phyloP scores from a whole-genome alignment of 2,113 vertebrate genomes.

The Eira barbara region DNA sequence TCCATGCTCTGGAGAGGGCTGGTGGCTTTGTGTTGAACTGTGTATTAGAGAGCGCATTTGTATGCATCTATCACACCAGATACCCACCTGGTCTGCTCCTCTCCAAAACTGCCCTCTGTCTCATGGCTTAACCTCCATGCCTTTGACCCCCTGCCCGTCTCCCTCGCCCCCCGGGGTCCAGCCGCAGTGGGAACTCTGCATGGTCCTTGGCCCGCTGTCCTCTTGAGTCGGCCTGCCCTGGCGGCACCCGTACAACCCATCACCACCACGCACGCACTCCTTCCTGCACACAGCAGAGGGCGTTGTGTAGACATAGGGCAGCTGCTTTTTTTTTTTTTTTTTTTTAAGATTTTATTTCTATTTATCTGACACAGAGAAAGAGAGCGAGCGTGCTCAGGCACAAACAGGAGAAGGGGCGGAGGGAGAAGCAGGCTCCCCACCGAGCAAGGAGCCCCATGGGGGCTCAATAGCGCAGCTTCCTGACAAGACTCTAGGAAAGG shows the following conservation, averaged over 20 bases:
- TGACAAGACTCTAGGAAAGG: neutral
- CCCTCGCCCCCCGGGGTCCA: fast-evolving
- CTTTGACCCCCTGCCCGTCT: neutral
- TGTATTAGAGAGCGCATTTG: neutral
- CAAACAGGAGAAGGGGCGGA: too few relatives aligned
- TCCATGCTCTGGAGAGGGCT: neutral
- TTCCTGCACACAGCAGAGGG: neutral
- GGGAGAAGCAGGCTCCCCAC: too few relatives aligned
- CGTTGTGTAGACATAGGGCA: too few relatives aligned
- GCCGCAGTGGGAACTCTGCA: neutral
- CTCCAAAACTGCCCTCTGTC: neutral
- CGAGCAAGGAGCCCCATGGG: too few relatives aligned
- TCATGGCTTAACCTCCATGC: neutral
- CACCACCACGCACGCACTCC: neutral
- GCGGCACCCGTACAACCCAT: neutral
- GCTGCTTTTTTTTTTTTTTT: too few relatives aligned
- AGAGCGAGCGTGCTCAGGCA: too few relatives aligned
- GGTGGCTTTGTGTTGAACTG: neutral
- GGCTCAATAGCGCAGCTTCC: neutral
- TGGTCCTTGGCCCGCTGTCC: fast-evolving
- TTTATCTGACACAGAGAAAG: too few relatives aligned
- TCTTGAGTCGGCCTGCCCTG: neutral
- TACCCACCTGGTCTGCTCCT: neutral
- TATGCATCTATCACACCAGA: neutral
- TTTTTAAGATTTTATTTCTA: too few relatives aligned